These are phyloP conservation scores for Ormyrus nitidulus DNA, from an alignment of 2,888 invertebrate species.

Conservation along the genomic window DNA sequence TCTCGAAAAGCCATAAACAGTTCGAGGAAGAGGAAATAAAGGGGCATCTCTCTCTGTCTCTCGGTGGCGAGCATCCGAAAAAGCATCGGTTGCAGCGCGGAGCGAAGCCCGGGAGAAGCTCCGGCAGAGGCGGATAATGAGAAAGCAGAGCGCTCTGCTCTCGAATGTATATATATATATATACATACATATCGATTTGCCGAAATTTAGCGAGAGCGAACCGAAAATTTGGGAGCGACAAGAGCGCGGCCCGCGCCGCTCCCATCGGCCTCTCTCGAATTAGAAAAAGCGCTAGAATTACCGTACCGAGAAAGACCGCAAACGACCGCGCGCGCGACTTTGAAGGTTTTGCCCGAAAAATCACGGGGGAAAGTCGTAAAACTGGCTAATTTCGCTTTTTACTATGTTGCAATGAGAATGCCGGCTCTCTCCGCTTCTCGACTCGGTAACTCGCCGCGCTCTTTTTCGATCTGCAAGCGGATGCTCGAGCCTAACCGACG, in stretches of 20 bases:
- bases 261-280: conserved; percentile 16
- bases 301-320: conserved; percentile 51
- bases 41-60: conserved; percentile 1
- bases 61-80: conserved; percentile 31
- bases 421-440: conserved; percentile 3
- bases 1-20: conserved; percentile 55
- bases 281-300: conserved; percentile 52
- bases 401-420: conserved; percentile 25
- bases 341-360: conserved; percentile 23
- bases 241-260: background rate
- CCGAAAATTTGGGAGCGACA: conserved; percentile 49
- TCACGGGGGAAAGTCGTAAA: conserved; percentile 43
- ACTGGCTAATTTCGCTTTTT: conserved; percentile 23
- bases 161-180: background rate
- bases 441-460: too few species aligned
- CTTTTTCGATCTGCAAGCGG: too few species aligned
- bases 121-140: conserved; percentile 50
- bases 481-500: too few species aligned
- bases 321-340: background rate
- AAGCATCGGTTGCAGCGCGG: conserved; percentile 41
- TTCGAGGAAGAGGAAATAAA: conserved; percentile 55
- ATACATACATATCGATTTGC: conserved; percentile 46
- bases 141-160: conserved; percentile 35
- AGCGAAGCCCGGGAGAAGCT: conserved; percentile 28
- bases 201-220: conserved; percentile 38